Percentiles rank a stretch among this genome's conserved stretches.
Conservation (phyloP, 2,113 vertebrate genomes). For the Colius striatus region DNA sequence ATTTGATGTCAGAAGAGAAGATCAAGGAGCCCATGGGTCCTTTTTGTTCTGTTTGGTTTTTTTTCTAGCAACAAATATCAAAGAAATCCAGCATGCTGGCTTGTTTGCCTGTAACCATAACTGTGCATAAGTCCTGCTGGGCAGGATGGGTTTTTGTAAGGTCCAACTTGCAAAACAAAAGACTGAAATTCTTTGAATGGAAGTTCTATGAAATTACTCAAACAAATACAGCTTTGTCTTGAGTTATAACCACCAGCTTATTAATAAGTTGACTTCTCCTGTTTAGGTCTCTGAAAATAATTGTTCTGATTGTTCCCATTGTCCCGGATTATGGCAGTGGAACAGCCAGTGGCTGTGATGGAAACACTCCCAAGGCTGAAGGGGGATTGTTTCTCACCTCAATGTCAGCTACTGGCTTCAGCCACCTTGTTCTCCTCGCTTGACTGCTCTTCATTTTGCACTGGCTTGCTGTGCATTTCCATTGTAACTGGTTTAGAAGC, state of each 20-base stretch:
- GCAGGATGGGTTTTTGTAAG: background rate
- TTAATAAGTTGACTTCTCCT: conserved; percentile 15
- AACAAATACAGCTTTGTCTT: conserved; percentile 51
- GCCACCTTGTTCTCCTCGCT: fast-evolving
- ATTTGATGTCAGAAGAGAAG: background rate
- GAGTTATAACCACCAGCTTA: conserved; percentile 8
- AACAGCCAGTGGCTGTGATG: background rate
- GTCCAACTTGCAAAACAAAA: background rate
- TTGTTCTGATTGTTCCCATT: background rate
- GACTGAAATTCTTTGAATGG: conserved; percentile 22
- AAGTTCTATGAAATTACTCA: background rate
- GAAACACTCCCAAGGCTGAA: background rate
- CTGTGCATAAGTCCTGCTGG: background rate
- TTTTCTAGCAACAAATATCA: background rate
- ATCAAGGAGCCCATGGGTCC: background rate
- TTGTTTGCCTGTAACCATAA: background rate
- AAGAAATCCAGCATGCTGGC: background rate
- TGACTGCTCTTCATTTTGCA: background rate
- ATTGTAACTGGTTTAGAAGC: background rate
- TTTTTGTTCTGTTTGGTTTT: background rate
- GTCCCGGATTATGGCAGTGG: background rate
- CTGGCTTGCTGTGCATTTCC: background rate
- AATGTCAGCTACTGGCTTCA: background rate
- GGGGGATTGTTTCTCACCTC: background rate
- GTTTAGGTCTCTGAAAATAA: conserved; percentile 1